A percentile compares a stretch with the other conserved stretches of the same genome.
phyloP scores from a whole-genome alignment of 2,888 invertebrate species.

The Clusia tigrina region DNA sequence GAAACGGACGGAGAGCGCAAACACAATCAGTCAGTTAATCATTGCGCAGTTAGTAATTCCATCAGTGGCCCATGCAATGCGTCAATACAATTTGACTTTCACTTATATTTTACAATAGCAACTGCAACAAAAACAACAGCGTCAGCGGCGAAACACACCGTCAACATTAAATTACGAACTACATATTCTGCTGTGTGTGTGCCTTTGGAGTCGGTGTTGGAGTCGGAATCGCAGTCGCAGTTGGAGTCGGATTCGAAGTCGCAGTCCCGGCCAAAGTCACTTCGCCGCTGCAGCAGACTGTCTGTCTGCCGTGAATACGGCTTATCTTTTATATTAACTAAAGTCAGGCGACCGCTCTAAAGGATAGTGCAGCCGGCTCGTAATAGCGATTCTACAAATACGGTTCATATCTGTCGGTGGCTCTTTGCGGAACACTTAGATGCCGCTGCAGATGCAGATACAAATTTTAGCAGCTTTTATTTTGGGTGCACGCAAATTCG shows the following conservation, averaged over 20 bases:
- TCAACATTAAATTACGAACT: neutral
- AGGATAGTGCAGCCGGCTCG: no score
- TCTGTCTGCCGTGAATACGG: no score
- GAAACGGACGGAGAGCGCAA: neutral
- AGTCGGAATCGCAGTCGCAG: no score
- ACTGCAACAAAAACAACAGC: constrained; percentile 23
- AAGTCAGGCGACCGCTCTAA: no score
- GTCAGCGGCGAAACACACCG: neutral
- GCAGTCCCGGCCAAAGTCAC: no score
- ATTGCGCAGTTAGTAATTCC: constrained; percentile 57
- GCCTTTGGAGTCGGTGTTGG: no score
- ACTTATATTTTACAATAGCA: constrained; percentile 43
- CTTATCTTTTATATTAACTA: no score
- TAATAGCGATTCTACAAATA: no score
- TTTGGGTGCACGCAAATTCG: neutral
- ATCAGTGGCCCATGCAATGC: constrained; percentile 54
- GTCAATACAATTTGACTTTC: constrained; percentile 55
- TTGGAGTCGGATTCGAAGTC: no score
- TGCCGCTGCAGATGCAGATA: neutral
- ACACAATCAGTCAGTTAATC: constrained; percentile 34
- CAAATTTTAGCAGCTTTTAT: no score
- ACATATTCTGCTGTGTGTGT: neutral
- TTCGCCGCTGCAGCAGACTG: no score
- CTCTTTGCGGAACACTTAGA: neutral
- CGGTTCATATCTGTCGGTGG: no score